These are phyloP conservation scores for Pemphigus obesinymphae DNA, from an alignment of 1,140 invertebrate genomes.

Conservation along the genomic window DNA sequence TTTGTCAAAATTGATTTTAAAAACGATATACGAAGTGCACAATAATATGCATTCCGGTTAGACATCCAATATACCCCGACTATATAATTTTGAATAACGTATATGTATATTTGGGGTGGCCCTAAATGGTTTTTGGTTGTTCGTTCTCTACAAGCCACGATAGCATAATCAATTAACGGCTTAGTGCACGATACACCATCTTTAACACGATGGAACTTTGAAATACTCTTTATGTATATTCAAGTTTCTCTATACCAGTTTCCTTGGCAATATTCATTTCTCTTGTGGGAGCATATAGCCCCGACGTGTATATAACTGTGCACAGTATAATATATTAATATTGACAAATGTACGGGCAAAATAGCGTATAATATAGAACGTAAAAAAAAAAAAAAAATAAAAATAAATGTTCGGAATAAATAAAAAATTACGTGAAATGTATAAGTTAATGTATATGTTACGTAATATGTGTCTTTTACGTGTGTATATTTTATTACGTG, in stretches of 20 bases:
- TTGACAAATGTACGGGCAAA: not conserved
- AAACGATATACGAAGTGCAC: not conserved
- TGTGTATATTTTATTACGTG: not conserved
- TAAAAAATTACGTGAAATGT: not conserved
- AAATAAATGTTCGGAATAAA: not conserved
- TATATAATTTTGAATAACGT: not conserved
- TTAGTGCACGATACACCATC: not conserved
- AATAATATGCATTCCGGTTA: not conserved
- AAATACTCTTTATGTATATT: slow-evolving; percentile 4
- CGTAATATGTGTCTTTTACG: not conserved
- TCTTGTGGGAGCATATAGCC: not conserved
- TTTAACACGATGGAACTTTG: not conserved
- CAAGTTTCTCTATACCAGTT: not conserved
- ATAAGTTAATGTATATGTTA: too few species aligned
- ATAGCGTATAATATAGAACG: not conserved
- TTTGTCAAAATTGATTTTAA: not conserved
- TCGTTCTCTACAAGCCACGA: not conserved
- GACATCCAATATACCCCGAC: not conserved
- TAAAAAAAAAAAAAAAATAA: too few species aligned
- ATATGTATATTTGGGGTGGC: not conserved
- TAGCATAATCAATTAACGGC: not conserved
- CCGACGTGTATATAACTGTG: not conserved
- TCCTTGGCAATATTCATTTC: not conserved
- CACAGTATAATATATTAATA: too few species aligned
- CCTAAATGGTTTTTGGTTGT: not conserved